These are phyloP conservation scores for Zaprionus davidi DNA, from an alignment of 1,140 invertebrate species.

Conservation along the genomic window DNA sequence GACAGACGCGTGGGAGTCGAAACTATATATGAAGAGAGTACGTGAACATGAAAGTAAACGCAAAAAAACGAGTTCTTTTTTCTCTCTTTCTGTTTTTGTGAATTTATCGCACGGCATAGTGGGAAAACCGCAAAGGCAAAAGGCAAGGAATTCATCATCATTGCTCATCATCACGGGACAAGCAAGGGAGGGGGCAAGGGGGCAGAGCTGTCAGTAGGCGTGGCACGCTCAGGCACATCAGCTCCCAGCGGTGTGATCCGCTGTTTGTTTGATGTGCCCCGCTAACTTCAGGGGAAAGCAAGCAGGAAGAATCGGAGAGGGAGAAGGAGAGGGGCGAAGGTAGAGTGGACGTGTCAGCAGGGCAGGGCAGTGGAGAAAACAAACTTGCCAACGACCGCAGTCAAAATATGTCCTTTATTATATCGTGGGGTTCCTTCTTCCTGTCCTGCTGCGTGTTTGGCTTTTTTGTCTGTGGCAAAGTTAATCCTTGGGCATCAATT, in stretches of 20 bases:
- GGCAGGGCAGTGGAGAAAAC: background rate
- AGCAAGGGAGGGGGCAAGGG: background rate
- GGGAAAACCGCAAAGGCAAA: conserved; percentile 61
- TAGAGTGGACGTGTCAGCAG: background rate
- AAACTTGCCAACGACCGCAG: conserved; percentile 40
- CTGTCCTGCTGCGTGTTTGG: background rate
- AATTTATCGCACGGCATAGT: conserved; percentile 64
- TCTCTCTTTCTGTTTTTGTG: conserved; percentile 2
- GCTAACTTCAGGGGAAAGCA: background rate
- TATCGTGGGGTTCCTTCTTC: conserved; percentile 48
- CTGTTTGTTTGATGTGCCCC: conserved; percentile 71
- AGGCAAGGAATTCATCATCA: conserved; percentile 76
- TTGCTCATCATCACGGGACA: conserved; percentile 56
- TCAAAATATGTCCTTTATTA: conserved; percentile 74
- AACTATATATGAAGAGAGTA: conserved; percentile 57
- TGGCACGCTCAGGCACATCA: conserved; percentile 19
- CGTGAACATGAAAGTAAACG: conserved; percentile 70
- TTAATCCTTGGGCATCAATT: conserved; percentile 83
- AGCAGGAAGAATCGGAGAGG: background rate
- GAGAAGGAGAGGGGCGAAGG: too few species aligned
- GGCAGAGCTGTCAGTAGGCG: conserved; percentile 52
- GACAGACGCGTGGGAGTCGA: conserved; percentile 38
- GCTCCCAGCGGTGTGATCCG: conserved; percentile 64
- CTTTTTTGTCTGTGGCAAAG: conserved; percentile 48
- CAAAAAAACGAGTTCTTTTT: conserved; percentile 55